Percentiles rank a stretch among this genome's conserved stretches.
Evolutionary conservation across 2,113 vertebrate genomes (phyloP).

Genomic region (Chionodraco myersi): DNA sequence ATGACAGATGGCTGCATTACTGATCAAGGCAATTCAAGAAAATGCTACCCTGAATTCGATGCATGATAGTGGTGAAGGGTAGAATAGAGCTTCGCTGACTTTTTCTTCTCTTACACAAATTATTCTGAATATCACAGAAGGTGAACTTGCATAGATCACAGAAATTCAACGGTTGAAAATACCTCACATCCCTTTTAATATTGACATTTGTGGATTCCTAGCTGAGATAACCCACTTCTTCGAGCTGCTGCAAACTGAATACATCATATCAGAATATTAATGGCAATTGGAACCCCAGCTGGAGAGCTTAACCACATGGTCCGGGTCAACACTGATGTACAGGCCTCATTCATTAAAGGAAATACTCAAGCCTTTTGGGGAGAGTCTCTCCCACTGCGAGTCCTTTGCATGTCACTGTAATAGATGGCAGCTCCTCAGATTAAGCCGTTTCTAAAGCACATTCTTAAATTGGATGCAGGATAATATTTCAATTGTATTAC

Average conservation of each 20-base stretch:
- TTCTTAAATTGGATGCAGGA: conserved; percentile 28
- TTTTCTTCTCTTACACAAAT: conserved; percentile 14
- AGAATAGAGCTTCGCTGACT: conserved; percentile 15
- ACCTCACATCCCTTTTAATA: conserved; percentile 11
- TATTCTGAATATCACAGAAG: conserved; percentile 17
- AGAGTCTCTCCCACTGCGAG: conserved; percentile 7
- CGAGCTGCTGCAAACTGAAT: conserved; percentile 36
- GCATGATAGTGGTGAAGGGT: conserved; percentile 27
- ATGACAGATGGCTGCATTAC: conserved; percentile 69
- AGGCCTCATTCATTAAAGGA: conserved; percentile 57
- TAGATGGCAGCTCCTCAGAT: conserved; percentile 40
- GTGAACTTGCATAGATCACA: conserved; percentile 23
- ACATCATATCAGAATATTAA: conserved; percentile 53
- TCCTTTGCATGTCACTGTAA: conserved; percentile 37
- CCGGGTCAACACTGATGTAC: conserved; percentile 42
- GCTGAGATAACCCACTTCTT: conserved; percentile 52
- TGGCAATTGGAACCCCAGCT: conserved; percentile 52
- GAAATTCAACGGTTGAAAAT: not conserved
- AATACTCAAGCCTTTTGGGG: conserved; percentile 55
- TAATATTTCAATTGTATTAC: conserved; percentile 30
- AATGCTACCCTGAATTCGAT: conserved; percentile 56
- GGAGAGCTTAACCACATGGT: conserved; percentile 53
- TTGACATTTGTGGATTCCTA: conserved; percentile 26
- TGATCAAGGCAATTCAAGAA: conserved; percentile 66
- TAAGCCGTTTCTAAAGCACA: conserved; percentile 34